Base-by-base conservation (phyloP, 1,140 invertebrate genomes). In the Drosophila nannoptera region DNA sequence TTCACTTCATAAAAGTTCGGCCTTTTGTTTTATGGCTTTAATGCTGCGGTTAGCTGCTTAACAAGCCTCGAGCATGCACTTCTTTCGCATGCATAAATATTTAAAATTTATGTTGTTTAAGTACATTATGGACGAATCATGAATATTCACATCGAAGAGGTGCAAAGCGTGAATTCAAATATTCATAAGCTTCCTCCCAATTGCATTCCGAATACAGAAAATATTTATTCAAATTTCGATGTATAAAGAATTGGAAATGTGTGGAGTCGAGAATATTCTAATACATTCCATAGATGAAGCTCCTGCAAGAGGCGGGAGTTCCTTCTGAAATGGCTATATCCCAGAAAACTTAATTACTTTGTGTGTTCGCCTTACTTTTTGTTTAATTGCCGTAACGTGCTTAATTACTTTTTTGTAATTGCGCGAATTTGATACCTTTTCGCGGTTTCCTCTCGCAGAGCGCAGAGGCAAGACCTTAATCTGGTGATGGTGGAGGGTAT, bases 311-410 rank as follows among this genome's bases (percentile, higher is more conserved):
- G 22, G 22, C 3, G 3, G 22, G 22, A 2, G 1, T 22, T 22
- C 22, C 22, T 22, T 22, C 22, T 22, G 1, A 22, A 22, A 22
- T 22, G 22, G 22, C 22, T 77, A 68, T 40, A 48, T 68, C 59
- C 58, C 53, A 4, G 22, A 3, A 46, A 31, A 60, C 46, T 40
- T 65, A 49, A 71, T 55, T 58, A 38, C 36, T 58, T 48, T 45
- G 59, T 83, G 68, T 29, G 14, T 53, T 53, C 70, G 38, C 14
- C 35, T 22, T 22, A 29, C 59, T 22, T 71, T 53, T 48, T 55
- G 46, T 69, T 46, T 83, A 83, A 83, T 83, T 83, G 73, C 60
- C 55, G 49, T 78, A 78, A 83, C 84, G 84, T 84, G 69, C 77
- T 80, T 84, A 84, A 84, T 84, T 84, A 84, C 69, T 80, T 84